These are phyloP conservation scores for Cheirogaleus medius DNA, from an alignment of 2,113 vertebrate species.

Conservation along the genomic window DNA sequence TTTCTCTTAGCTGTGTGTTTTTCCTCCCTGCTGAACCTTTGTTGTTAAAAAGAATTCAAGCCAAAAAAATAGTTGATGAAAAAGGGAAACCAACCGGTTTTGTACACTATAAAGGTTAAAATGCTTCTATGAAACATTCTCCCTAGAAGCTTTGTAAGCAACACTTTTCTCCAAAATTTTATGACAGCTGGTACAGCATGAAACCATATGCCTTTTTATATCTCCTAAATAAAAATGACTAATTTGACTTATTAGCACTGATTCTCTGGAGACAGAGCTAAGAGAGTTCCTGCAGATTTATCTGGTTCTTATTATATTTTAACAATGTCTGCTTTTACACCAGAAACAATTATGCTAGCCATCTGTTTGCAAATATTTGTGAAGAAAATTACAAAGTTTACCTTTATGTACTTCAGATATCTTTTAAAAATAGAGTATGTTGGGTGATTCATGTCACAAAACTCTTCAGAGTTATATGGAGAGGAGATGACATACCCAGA, in stretches of 20 bases:
- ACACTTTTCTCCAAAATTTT: slow-evolving; percentile 79
- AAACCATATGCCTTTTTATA: slow-evolving; percentile 80
- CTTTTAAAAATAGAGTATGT: slow-evolving; percentile 53
- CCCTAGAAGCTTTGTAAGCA: slow-evolving; percentile 75
- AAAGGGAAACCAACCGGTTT: slow-evolving; percentile 75
- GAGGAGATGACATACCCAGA: not conserved
- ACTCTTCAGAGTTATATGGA: not conserved
- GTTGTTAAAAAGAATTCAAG: slow-evolving; percentile 62
- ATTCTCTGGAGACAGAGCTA: slow-evolving; percentile 68
- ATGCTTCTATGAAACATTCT: slow-evolving; percentile 76
- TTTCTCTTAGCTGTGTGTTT: slow-evolving; percentile 50
- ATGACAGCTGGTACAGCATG: slow-evolving; percentile 79
- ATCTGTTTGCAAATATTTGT: slow-evolving; percentile 78
- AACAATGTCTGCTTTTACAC: slow-evolving; percentile 78
- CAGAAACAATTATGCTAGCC: slow-evolving; percentile 78
- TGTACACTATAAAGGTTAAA: slow-evolving; percentile 82
- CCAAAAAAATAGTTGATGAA: slow-evolving; percentile 73
- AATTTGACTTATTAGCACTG: slow-evolving; percentile 80
- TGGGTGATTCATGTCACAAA: not conserved
- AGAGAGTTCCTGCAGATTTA: slow-evolving; percentile 69
- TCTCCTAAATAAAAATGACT: slow-evolving; percentile 82
- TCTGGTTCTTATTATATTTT: slow-evolving; percentile 71
- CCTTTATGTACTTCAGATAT: slow-evolving; percentile 70
- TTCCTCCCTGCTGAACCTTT: slow-evolving; percentile 57
- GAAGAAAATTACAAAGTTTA: slow-evolving; percentile 66